Conservation (phyloP, 2,797 vertebrate species). For the Nyctalus aviator region DNA sequence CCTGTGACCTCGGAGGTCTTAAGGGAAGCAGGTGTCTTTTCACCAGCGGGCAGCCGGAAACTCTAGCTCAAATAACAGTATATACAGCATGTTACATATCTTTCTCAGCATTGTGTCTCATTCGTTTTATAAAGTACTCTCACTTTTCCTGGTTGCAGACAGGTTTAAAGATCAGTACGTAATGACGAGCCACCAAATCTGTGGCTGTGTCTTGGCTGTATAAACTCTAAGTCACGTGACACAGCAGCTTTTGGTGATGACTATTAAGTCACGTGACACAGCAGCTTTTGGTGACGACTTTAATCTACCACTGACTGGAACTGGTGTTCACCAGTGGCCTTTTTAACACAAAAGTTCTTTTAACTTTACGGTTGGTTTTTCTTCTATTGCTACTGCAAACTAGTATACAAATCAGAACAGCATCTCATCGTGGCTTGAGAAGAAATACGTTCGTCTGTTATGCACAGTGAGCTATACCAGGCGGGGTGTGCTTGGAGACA, state of each 20-base stretch:
- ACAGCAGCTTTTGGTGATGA: background rate
- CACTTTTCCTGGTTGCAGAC: background rate
- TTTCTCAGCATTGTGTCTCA: background rate
- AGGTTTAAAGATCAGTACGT: background rate
- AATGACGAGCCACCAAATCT: background rate
- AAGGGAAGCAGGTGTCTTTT: background rate
- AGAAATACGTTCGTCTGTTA: background rate
- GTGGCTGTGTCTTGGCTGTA: background rate
- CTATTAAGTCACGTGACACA: background rate
- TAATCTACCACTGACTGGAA: background rate
- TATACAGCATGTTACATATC: background rate
- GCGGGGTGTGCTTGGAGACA: background rate
- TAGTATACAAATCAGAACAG: background rate
- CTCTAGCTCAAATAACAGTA: background rate
- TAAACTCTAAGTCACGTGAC: background rate
- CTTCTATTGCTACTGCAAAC: background rate
- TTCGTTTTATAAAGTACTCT: background rate
- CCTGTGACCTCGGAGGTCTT: background rate
- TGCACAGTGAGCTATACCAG: background rate
- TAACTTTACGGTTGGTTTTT: background rate
- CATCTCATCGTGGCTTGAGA: background rate
- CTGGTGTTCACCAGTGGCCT: background rate
- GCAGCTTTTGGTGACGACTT: background rate
- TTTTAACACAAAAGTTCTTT: constrained; percentile 44
- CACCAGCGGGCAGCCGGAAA: background rate